Evolutionary conservation across 2,797 vertebrate genomes (phyloP).

Genomic region (Avahi laniger): DNA sequence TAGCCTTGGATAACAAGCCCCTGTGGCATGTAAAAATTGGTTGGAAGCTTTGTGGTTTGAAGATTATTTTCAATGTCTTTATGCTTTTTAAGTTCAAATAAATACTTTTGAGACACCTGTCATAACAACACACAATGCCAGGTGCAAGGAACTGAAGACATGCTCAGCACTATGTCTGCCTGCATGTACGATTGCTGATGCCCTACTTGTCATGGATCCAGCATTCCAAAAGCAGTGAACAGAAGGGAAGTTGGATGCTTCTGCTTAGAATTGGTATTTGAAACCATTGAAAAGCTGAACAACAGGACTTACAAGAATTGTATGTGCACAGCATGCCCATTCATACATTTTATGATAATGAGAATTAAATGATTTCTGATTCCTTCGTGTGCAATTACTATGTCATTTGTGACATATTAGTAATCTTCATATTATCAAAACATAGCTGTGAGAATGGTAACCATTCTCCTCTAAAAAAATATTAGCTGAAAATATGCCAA

Average conservation of each 20-base stretch:
- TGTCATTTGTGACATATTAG: conserved; percentile 23
- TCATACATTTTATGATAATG: conserved; percentile 27
- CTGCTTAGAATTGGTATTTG: not conserved
- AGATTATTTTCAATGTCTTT: conserved; percentile 1
- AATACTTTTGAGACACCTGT: not conserved
- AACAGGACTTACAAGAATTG: not conserved
- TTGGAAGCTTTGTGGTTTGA: not conserved
- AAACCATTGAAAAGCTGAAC: conserved; percentile 25
- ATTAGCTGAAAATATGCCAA: not conserved
- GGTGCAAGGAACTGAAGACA: not conserved
- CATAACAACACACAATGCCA: not conserved
- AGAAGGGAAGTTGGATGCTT: not conserved
- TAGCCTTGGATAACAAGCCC: not conserved
- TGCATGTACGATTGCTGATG: not conserved
- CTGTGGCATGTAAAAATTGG: not conserved
- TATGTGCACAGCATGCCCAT: not conserved
- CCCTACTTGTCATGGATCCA: not conserved
- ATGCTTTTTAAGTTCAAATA: not conserved
- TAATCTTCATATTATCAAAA: conserved; percentile 26
- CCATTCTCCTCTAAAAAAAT: conserved; percentile 19
- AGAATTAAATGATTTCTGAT: conserved; percentile 34
- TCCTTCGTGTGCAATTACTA: not conserved
- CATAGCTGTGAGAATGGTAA: not conserved
- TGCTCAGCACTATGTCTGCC: not conserved
- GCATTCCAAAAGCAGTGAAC: not conserved